These are phyloP conservation scores for Mechanitis mazaeus DNA, from an alignment of 2,888 invertebrate species.

Conservation along the genomic window DNA sequence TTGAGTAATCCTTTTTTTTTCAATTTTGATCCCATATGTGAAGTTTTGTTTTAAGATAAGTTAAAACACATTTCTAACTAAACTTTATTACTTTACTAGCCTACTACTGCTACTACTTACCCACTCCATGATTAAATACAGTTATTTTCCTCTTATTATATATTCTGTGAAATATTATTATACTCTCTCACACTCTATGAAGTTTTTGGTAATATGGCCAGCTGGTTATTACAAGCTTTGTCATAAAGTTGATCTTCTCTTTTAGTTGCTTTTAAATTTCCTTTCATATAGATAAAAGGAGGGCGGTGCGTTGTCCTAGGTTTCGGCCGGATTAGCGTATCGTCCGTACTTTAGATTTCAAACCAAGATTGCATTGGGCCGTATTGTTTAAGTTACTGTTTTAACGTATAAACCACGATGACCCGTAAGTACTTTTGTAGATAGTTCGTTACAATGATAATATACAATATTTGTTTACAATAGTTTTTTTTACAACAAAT, in stretches of 20 bases:
- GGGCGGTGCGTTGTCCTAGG: slow-evolving; percentile 77
- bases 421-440: slow-evolving; percentile 61
- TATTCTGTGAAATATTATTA: background rate
- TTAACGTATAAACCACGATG: slow-evolving; percentile 51
- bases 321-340: slow-evolving; percentile 76
- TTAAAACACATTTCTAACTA: no score
- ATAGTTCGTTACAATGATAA: slow-evolving; percentile 3
- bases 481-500: background rate
- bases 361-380: slow-evolving; percentile 29
- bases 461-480: slow-evolving; percentile 2
- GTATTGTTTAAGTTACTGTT: slow-evolving; percentile 28
- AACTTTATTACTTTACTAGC: no score
- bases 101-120: no score
- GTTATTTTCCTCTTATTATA: background rate
- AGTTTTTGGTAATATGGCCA: slow-evolving; percentile 41
- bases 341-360: slow-evolving; percentile 58
- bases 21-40: no score
- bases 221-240: slow-evolving; percentile 38
- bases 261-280: slow-evolving; percentile 62
- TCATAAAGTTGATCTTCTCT: slow-evolving; percentile 43
- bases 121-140: no score
- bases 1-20: no score
- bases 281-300: slow-evolving; percentile 54
- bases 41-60: no score
- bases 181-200: slow-evolving; percentile 1